These are phyloP conservation scores for Promerops cafer DNA, from an alignment of 2,113 vertebrate species.

Conservation along the genomic window DNA sequence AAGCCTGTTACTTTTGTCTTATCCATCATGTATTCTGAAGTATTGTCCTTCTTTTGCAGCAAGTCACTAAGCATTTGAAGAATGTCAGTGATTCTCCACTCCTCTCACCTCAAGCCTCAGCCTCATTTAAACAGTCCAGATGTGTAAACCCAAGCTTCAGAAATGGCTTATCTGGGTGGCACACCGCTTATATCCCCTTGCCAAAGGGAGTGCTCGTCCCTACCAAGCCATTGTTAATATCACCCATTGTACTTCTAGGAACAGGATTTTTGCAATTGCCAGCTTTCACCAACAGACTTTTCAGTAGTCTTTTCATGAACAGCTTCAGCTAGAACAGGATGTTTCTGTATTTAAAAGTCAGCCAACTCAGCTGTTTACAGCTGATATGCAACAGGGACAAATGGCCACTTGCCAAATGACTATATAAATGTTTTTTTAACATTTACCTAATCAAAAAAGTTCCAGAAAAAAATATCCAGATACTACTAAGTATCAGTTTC, in stretches of 20 bases:
- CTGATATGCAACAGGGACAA: neutral
- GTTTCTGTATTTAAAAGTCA: neutral
- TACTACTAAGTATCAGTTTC: neutral
- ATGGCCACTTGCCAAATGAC: neutral
- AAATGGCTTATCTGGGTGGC: neutral
- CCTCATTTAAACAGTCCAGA: neutral
- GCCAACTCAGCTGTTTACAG: neutral
- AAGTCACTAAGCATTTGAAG: neutral
- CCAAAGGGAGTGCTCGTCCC: neutral
- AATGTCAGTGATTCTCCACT: neutral
- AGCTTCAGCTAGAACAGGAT: neutral
- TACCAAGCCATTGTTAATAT: neutral
- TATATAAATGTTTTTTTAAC: neutral
- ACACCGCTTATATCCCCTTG: fast-evolving
- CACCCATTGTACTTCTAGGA: neutral
- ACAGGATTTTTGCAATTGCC: neutral
- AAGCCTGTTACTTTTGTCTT: neutral
- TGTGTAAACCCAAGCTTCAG: neutral
- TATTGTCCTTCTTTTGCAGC: neutral
- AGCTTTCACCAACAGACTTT: neutral
- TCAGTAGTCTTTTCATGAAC: neutral
- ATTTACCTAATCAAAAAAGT: neutral
- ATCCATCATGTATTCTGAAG: neutral
- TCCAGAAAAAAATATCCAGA: neutral
- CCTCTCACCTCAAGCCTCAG: neutral